Evolutionary conservation across 2,888 invertebrate species (phyloP).

Genomic region (Sarcophaga variegata): DNA sequence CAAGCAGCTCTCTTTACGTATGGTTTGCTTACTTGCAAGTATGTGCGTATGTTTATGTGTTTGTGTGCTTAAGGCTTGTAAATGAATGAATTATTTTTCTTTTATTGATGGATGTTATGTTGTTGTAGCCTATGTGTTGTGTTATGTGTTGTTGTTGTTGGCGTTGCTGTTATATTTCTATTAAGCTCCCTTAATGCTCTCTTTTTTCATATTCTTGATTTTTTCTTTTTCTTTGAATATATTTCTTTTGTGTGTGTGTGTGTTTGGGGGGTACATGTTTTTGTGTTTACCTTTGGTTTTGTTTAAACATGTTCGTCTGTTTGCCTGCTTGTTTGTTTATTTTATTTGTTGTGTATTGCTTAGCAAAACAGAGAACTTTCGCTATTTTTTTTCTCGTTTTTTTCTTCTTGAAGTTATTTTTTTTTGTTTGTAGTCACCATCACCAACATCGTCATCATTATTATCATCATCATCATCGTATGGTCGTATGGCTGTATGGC

Average conservation of each 20-base stretch:
- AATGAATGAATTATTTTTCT: constrained; percentile 56
- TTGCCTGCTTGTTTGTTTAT: neutral
- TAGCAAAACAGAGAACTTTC: constrained; percentile 34
- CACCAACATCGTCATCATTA: constrained; percentile 2
- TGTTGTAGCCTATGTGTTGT: constrained; percentile 1
- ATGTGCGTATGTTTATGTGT: neutral
- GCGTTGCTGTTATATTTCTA: constrained; percentile 46
- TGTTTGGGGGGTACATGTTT: constrained; percentile 13
- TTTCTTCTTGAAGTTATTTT: too few species aligned
- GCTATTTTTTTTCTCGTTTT: constrained; percentile 4
- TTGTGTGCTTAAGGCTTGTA: constrained; percentile 12
- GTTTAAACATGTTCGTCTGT: neutral
- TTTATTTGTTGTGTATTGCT: neutral
- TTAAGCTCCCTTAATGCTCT: constrained; percentile 51
- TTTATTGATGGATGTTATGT: constrained; percentile 63
- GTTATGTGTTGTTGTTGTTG: neutral
- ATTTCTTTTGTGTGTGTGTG: constrained; percentile 20
- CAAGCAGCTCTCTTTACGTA: neutral
- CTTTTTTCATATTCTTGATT: constrained; percentile 25
- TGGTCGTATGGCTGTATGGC: neutral
- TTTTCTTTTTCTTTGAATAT: constrained; percentile 10
- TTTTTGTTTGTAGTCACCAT: constrained; percentile 22
- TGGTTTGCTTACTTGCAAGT: neutral
- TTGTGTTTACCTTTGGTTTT: neutral
- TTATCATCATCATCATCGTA: neutral